Conservation (phyloP, 2,797 vertebrate species). For the Sebastes itinus region DNA sequence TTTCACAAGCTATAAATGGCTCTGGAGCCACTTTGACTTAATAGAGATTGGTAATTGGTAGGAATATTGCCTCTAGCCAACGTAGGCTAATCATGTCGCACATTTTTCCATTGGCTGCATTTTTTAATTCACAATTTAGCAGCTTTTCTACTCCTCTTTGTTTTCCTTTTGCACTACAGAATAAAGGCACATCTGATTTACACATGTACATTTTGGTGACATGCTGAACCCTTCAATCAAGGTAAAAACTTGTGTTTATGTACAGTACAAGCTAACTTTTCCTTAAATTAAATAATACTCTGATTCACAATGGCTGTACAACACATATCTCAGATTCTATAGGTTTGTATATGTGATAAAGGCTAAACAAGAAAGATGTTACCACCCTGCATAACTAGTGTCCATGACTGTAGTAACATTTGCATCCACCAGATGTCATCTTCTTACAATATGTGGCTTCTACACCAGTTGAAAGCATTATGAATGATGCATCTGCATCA, state of each 20-base stretch:
- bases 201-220: not conserved
- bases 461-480: not conserved
- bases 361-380: not conserved
- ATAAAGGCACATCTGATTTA: not conserved
- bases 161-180: not conserved
- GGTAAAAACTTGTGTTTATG: not conserved
- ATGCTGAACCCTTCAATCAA: not conserved
- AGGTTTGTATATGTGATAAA: not conserved
- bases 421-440: conserved; percentile 46
- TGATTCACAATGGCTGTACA: not conserved
- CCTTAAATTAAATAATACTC: not conserved
- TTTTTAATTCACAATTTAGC: not conserved
- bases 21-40: not conserved
- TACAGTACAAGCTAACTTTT: not conserved
- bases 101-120: not conserved
- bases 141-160: not conserved
- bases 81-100: not conserved
- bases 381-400: not conserved
- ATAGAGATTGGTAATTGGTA: not conserved
- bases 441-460: not conserved
- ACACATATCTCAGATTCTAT: not conserved
- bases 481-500: not conserved
- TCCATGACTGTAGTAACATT: not conserved
- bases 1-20: not conserved
- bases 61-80: not conserved